Evolutionary conservation across 2,797 vertebrate species (phyloP), one percentile per base, ranked within the genome.

Genomic region (Catharus ustulatus): DNA sequence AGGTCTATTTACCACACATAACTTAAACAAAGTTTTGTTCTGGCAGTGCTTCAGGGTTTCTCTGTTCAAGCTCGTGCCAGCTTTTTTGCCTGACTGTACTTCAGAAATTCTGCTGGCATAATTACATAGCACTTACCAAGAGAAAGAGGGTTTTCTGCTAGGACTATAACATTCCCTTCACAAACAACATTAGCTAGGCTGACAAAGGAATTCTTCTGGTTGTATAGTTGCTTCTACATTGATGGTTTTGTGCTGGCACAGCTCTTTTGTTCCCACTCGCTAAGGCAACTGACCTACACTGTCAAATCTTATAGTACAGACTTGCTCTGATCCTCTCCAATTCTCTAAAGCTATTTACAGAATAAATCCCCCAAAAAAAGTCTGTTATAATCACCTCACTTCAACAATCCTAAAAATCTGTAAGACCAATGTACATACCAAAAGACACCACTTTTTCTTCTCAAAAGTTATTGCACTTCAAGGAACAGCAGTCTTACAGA

Each of bases 151-250:
- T 21, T 90, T 94, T 94, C 91, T 93, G 78, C 89, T 82, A 64
- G 69, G 42, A 32, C 71, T 85, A 4, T 80, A 85, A 52, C 91
- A 89, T 69, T 90, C 67, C 71, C 74, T 90, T 87, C 68, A 71
- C 59, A 91, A 90, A 93, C 61, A 94, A n/a, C 32, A 82, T 69
- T 57, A 83, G 61, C 84, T 23, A 26, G 72, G 87, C 89, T 93
- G 72, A 94, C 90, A 96, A 43, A 92, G 59, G 66, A 90, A 96
- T 90, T 96, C 51, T 90, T 93, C 67, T 89, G 83, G 40, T 69
- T 90, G 10, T 92, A 51, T 36, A 75, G 77, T 48, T 90, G 88
- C 38, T 88, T 90, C 69, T 67, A 81, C 69, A 55, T 52, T 24
- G 57, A 67, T 86, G 3, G 0, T 11, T 93, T 88, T 88, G 46